phyloP scores from a whole-genome alignment of 2,888 invertebrate species.

The Amaurobius ferox region DNA sequence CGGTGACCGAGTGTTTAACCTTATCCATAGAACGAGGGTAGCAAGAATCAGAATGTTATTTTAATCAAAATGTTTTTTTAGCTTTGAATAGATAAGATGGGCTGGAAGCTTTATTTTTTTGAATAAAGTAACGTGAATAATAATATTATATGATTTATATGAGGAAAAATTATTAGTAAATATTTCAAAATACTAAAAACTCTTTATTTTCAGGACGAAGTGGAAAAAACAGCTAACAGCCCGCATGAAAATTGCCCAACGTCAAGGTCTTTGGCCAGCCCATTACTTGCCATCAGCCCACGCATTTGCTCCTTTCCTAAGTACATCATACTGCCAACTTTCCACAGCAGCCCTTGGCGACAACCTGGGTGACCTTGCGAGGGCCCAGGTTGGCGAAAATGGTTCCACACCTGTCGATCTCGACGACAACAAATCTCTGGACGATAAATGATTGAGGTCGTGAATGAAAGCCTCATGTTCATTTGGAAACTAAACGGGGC shows the following conservation, averaged over 20 bases:
- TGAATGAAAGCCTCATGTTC: no score
- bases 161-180: no score
- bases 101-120: no score
- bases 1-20: no score
- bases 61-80: no score
- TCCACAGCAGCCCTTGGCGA: conserved; percentile 54
- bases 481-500: no score
- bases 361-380: conserved; percentile 34
- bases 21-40: no score
- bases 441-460: conserved; percentile 62
- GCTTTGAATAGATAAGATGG: no score
- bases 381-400: conserved; percentile 45
- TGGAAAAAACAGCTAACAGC: conserved; percentile 98
- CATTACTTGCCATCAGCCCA: conserved; percentile 69
- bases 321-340: conserved; percentile 67
- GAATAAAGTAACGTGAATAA: no score
- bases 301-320: conserved; percentile 70
- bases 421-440: conserved; percentile 66
- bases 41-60: no score
- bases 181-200: no score
- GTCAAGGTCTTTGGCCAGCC: conserved; percentile 68
- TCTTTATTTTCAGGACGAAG: conserved; percentile 93
- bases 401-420: conserved; percentile 31
- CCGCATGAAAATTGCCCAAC: conserved; percentile 73
- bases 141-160: no score